These are phyloP conservation scores for Rhadina sibilatrix DNA, from an alignment of 2,113 vertebrate genomes.

Conservation along the genomic window DNA sequence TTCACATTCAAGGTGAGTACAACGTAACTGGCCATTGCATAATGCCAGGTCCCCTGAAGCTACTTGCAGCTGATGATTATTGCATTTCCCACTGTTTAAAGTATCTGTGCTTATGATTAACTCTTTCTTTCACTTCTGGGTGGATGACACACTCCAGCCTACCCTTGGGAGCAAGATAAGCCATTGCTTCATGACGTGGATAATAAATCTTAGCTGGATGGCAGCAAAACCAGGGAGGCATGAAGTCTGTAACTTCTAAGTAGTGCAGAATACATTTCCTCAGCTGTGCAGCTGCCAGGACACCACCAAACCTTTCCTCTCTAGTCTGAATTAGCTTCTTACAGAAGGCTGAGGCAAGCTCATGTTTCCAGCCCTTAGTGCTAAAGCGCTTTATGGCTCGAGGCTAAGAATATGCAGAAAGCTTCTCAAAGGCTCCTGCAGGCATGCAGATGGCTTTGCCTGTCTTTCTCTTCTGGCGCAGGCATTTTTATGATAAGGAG, in stretches of 20 bases:
- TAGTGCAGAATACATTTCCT: not conserved
- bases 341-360: not conserved
- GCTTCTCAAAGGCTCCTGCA: not conserved
- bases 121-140: not conserved
- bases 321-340: not conserved
- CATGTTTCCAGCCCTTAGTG: not conserved
- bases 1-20: not conserved
- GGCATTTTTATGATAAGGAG: not conserved
- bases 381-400: rapidly evolving
- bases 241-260: not conserved
- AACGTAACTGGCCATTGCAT: not conserved
- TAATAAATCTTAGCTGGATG: not conserved
- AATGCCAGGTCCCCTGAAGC: not conserved
- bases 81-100: not conserved
- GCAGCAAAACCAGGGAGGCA: not conserved
- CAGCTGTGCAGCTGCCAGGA: not conserved
- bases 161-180: not conserved
- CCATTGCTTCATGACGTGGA: not conserved
- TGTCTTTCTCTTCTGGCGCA: not conserved
- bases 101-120: not conserved
- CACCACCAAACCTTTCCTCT: not conserved
- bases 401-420: not conserved
- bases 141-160: not conserved
- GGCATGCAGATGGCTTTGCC: not conserved
- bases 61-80: not conserved